These are phyloP conservation scores for Hassar affinis DNA, from an alignment of 2,113 vertebrate genomes.

Conservation along the genomic window DNA sequence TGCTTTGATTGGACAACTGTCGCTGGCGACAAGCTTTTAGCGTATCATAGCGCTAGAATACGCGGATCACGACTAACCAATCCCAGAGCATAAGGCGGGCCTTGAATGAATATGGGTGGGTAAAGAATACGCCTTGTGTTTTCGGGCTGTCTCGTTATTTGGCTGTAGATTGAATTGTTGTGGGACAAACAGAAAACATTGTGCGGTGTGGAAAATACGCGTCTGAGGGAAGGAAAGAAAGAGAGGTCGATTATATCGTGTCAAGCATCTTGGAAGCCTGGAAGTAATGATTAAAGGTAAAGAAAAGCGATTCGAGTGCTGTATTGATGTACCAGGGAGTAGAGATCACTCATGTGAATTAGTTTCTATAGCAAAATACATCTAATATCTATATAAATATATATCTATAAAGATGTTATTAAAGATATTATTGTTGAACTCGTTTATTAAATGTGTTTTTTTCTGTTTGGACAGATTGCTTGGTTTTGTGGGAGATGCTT, in stretches of 20 bases:
- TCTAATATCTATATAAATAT: no score
- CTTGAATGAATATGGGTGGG: neutral
- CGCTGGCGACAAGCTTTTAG: no score
- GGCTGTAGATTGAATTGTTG: conserved; percentile 27
- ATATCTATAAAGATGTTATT: no score
- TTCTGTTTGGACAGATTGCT: conserved; percentile 60
- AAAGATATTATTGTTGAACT: no score
- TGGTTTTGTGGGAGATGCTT: neutral
- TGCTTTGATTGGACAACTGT: neutral
- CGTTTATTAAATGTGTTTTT: no score
- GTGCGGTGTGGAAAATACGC: neutral
- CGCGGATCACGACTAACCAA: neutral
- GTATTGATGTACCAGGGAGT: conserved; percentile 26
- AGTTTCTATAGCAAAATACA: neutral
- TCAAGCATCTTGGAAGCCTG: neutral
- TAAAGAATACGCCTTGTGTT: neutral
- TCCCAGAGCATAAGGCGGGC: neutral
- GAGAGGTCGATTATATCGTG: neutral
- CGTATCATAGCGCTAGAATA: neutral
- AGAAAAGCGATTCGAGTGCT: neutral
- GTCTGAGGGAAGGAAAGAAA: neutral
- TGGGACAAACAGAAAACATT: neutral
- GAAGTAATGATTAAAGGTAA: conserved; percentile 42
- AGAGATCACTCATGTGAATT: neutral
- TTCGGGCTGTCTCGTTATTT: conserved; percentile 21